Percentiles rank a stretch among this genome's conserved stretches.
Conservation (phyloP, 2,888 invertebrate genomes). For the Orthonychiurus folsomi region DNA sequence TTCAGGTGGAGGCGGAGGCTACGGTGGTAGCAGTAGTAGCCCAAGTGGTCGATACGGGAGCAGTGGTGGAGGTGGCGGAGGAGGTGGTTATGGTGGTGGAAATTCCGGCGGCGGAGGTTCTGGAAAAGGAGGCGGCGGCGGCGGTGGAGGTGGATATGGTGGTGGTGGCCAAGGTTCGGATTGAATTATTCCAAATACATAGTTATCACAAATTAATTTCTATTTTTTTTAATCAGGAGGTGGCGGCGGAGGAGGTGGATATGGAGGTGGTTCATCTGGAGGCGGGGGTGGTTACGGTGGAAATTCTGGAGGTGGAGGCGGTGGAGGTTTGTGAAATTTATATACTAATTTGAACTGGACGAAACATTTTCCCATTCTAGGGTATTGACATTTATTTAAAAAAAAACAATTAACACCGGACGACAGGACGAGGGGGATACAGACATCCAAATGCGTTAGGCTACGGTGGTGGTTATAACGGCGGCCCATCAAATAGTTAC, state of each 20-base stretch:
- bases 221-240: too few species aligned
- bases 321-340: slow-evolving; percentile 1
- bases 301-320: neutral
- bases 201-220: too few species aligned
- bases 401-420: too few species aligned
- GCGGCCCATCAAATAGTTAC: too few species aligned
- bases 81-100: slow-evolving; percentile 4
- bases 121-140: neutral
- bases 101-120: neutral
- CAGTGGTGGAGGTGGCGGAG: slow-evolving; percentile 4
- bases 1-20: neutral
- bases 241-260: neutral
- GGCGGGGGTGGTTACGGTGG: neutral
- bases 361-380: too few species aligned
- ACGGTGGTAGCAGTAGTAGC: neutral
- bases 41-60: neutral
- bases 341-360: too few species aligned
- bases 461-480: too few species aligned
- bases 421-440: too few species aligned
- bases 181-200: too few species aligned
- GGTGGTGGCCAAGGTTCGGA: too few species aligned
- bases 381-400: too few species aligned
- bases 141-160: slow-evolving; percentile 2
- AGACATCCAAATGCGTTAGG: too few species aligned
- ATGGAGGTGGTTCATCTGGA: neutral